Evolutionary conservation across 2,113 vertebrate genomes (phyloP).

Genomic region (Phrynosoma platyrhinos): DNA sequence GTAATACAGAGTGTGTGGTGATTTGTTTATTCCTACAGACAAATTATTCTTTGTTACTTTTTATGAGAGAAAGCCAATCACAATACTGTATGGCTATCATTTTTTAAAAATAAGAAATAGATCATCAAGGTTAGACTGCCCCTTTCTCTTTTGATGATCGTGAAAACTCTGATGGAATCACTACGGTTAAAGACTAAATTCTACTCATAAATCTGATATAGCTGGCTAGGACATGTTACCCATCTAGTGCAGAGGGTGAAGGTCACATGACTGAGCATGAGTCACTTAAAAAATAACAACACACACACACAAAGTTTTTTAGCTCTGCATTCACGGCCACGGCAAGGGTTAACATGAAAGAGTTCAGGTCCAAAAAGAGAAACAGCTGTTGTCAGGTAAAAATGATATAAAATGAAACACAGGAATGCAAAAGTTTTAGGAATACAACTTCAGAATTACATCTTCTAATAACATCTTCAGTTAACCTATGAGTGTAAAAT

Average conservation of each 20-base stretch:
- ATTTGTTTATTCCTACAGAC: neutral
- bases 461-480: constrained; percentile 2
- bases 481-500: constrained; percentile 9
- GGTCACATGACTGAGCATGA: neutral
- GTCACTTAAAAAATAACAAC: constrained; percentile 10
- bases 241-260: neutral
- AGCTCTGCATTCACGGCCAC: neutral
- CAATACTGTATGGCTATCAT: neutral
- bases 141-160: neutral
- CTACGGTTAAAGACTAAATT: constrained; percentile 17
- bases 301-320: neutral
- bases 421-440: constrained; percentile 1
- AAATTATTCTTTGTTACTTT: neutral
- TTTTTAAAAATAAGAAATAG: neutral
- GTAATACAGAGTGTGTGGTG: neutral
- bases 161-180: constrained; percentile 9
- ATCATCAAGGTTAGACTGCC: neutral
- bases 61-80: neutral
- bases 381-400: neutral
- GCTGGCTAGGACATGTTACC: neutral
- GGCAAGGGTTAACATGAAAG: neutral
- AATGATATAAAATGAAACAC: neutral
- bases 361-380: constrained; percentile 19
- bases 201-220: neutral
- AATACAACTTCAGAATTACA: constrained; percentile 12